Conservation (phyloP, 2,888 invertebrate species). For the Torymus auratus region DNA sequence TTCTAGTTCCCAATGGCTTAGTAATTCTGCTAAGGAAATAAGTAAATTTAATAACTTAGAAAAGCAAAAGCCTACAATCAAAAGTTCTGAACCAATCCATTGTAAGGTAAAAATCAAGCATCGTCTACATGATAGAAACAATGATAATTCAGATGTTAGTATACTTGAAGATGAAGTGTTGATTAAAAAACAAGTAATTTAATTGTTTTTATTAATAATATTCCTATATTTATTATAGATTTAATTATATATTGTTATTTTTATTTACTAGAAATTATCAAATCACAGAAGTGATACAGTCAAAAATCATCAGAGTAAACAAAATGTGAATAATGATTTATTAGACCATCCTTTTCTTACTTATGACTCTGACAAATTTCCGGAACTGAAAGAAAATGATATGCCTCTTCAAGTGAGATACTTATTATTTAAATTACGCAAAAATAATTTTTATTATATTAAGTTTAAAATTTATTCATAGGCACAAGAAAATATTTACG, state of each 20-base stretch:
- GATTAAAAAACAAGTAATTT: slow-evolving; percentile 30
- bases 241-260: background rate
- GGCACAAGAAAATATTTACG: too few species aligned
- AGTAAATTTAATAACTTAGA: background rate
- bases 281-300: background rate
- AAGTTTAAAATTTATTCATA: too few species aligned
- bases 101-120: slow-evolving; percentile 30
- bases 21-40: background rate
- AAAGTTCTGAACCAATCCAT: slow-evolving; percentile 45
- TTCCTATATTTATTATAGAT: background rate
- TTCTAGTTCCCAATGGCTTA: background rate
- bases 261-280: background rate
- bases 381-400: slow-evolving; percentile 19
- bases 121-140: background rate
- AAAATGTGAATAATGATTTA: slow-evolving; percentile 12
- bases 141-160: slow-evolving; percentile 19
- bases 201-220: background rate
- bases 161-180: slow-evolving; percentile 16
- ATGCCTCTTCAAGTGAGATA: slow-evolving; percentile 23
- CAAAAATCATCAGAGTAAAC: background rate
- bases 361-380: slow-evolving; percentile 53
- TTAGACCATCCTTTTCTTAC: slow-evolving; percentile 45
- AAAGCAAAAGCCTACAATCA: slow-evolving; percentile 51
- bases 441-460: background rate
- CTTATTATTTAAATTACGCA: background rate